Conservation (phyloP, 2,888 invertebrate species). For the Coenonympha arcania region DNA sequence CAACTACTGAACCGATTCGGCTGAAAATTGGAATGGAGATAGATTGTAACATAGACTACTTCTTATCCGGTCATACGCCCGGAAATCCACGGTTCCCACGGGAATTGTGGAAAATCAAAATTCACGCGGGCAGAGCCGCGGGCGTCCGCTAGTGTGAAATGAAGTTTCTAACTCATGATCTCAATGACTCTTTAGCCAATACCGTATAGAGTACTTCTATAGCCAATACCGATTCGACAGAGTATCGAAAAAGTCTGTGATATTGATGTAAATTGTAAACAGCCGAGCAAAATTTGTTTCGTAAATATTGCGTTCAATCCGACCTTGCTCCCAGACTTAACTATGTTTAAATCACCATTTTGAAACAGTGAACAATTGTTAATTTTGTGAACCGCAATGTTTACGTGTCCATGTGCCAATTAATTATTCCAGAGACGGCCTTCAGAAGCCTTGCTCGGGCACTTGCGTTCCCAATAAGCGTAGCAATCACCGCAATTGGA, state of each 20-base stretch:
- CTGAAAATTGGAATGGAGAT: too few relatives aligned
- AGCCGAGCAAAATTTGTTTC: conserved; percentile 33
- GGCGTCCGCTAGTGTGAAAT: too few relatives aligned
- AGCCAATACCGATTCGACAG: too few relatives aligned
- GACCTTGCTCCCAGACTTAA: conserved; percentile 46
- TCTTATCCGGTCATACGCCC: too few relatives aligned
- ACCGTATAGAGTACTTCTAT: too few relatives aligned
- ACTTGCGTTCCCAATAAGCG: conserved; percentile 8
- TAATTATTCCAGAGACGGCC: conserved; percentile 37
- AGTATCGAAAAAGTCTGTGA: neutral
- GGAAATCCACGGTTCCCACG: too few relatives aligned
- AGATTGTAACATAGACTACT: too few relatives aligned
- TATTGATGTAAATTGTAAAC: neutral
- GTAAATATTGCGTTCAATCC: conserved; percentile 40
- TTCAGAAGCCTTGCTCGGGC: conserved; percentile 30
- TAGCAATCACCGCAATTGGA: conserved; percentile 11
- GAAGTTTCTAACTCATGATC: too few relatives aligned
- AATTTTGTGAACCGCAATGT: conserved; percentile 41
- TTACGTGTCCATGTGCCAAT: conserved; percentile 40
- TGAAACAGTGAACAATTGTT: conserved; percentile 49
- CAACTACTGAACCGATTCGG: too few relatives aligned
- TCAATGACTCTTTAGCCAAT: too few relatives aligned
- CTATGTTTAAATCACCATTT: conserved; percentile 50
- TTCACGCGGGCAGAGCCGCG: too few relatives aligned
- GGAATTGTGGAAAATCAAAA: too few relatives aligned